phyloP scores from a whole-genome alignment of 2,888 invertebrate genomes.

The Stenodema calcarata region DNA sequence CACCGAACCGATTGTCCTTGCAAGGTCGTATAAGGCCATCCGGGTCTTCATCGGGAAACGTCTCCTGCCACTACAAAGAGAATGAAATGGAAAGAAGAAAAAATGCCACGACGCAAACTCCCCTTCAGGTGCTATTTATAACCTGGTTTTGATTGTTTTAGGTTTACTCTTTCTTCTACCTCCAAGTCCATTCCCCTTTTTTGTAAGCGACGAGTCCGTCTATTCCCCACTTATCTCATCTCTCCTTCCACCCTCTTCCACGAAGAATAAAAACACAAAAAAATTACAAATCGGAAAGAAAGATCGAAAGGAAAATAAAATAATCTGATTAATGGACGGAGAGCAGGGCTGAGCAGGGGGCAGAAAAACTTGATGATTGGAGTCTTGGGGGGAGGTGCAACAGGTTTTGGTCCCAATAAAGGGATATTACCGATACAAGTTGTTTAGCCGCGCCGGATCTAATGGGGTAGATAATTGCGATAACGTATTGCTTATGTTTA shows the following conservation, averaged over 20 bases:
- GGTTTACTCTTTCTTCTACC: neutral
- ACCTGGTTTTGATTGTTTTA: constrained; percentile 3
- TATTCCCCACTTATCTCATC: neutral
- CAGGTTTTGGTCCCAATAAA: neutral
- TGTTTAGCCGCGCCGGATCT: neutral
- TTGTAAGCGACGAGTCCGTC: neutral
- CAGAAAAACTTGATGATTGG: neutral
- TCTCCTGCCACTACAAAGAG: neutral
- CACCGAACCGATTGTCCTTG: neutral
- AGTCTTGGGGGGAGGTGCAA: neutral
- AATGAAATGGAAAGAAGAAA: neutral
- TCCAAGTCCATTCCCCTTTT: neutral
- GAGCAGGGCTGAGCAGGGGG: neutral
- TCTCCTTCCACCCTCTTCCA: neutral
- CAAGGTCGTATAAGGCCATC: constrained; percentile 17
- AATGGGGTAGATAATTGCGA: neutral
- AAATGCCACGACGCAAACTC: neutral
- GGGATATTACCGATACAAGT: neutral
- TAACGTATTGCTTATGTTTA: neutral
- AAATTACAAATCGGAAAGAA: neutral
- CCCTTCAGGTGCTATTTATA: neutral
- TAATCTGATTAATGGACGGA: neutral
- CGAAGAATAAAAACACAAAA: neutral
- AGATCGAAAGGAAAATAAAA: neutral
- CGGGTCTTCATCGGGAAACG: neutral